phyloP scores from a whole-genome alignment of 2,797 vertebrate species.

The Champsocephalus esox region DNA sequence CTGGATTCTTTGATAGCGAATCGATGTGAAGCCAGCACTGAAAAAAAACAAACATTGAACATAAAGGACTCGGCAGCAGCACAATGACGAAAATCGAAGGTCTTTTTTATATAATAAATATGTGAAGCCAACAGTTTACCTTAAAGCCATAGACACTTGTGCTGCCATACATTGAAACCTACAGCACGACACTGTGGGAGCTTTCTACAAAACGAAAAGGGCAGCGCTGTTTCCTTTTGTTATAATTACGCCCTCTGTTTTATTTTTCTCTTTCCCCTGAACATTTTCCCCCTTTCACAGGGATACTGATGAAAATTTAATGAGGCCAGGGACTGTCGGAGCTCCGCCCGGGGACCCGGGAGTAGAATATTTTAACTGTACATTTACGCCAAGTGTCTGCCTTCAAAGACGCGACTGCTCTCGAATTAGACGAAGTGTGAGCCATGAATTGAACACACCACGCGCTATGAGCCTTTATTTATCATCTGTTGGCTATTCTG shows the following conservation, averaged over 20 bases:
- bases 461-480: constrained; percentile 76
- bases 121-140: constrained; percentile 55
- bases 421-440: constrained; percentile 92
- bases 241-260: constrained; percentile 89
- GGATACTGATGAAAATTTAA: constrained; percentile 99
- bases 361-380: constrained; percentile 99
- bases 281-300: constrained; percentile 89
- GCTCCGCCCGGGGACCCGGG: constrained; percentile 93
- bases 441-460: constrained; percentile 88
- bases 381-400: constrained; percentile 98
- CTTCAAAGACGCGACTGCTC: constrained; percentile 96
- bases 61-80: constrained; percentile 44
- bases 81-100: constrained; percentile 55
- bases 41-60: constrained; percentile 27
- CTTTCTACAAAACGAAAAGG: constrained; percentile 76
- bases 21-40: constrained; percentile 60
- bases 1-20: constrained; percentile 74
- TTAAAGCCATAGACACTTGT: constrained; percentile 52
- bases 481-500: constrained; percentile 62
- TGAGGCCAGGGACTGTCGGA: constrained; percentile 96
- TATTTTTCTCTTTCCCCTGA: constrained; percentile 85
- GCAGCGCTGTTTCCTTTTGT: constrained; percentile 86
- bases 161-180: constrained; percentile 40
- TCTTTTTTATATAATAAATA: constrained; percentile 36
- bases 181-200: constrained; percentile 59